Evolutionary conservation across 2,888 invertebrate species (phyloP).

Genomic region (Frankliniella intonsa): DNA sequence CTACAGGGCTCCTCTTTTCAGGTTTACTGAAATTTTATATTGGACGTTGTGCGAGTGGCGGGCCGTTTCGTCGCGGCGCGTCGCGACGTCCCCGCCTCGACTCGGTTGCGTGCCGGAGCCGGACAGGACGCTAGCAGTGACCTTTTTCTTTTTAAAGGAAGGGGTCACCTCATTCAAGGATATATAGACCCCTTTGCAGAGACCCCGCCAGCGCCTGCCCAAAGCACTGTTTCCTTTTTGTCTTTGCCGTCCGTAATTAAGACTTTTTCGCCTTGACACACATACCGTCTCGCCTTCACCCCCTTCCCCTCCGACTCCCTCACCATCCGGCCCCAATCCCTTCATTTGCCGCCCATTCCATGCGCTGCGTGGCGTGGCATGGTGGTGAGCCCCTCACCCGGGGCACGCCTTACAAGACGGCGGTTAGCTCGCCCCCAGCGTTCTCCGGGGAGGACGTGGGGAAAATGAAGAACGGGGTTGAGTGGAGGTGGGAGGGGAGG

Average conservation of each 20-base stretch:
- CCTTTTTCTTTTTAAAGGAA: too few relatives aligned
- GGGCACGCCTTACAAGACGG: background rate
- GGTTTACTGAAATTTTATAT: too few relatives aligned
- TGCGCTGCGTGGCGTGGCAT: background rate
- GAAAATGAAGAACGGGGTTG: background rate
- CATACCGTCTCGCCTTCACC: background rate
- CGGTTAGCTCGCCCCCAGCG: background rate
- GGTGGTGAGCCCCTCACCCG: background rate
- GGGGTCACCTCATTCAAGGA: too few relatives aligned
- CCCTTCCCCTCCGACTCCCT: background rate
- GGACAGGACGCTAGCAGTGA: too few relatives aligned
- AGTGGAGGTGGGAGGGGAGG: conserved; percentile 28
- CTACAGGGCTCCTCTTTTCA: too few relatives aligned
- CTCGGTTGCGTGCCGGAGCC: too few relatives aligned
- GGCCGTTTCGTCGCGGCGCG: too few relatives aligned
- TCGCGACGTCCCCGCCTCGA: too few relatives aligned
- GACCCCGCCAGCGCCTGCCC: too few relatives aligned
- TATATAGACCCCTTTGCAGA: too few relatives aligned
- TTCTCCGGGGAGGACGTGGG: background rate
- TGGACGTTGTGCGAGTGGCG: too few relatives aligned
- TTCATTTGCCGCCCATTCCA: background rate
- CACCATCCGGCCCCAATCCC: background rate
- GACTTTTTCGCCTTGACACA: conserved; percentile 6
- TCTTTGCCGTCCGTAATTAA: background rate
- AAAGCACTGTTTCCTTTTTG: background rate